These are phyloP conservation scores for Rhyacichthys aspro DNA, from an alignment of 2,797 vertebrate species.

Conservation along the genomic window DNA sequence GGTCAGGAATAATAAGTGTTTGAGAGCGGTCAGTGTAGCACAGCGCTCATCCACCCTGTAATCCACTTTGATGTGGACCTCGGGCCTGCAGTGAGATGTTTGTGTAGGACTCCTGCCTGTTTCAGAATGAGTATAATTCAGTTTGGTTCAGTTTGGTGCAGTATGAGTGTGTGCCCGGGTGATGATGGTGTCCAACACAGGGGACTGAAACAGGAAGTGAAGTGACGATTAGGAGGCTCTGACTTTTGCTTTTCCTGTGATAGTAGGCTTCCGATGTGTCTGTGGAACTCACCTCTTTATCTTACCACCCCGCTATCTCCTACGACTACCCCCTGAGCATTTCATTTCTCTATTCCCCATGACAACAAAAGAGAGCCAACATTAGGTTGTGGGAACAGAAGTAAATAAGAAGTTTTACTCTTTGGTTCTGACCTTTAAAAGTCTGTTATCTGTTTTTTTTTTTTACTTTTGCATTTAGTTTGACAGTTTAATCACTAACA, in stretches of 20 bases:
- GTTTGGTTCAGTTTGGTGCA: conserved; percentile 10
- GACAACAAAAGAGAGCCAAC: background rate
- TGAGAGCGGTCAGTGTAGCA: conserved; percentile 37
- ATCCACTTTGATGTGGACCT: conserved; percentile 70
- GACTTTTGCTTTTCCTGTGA: conserved; percentile 72
- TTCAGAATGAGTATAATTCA: conserved; percentile 44
- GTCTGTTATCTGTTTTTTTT: too few relatives aligned
- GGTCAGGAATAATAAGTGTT: conserved; percentile 61
- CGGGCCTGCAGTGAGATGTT: conserved; percentile 54
- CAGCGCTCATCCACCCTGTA: conserved; percentile 61
- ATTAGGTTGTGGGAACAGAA: conserved; percentile 1
- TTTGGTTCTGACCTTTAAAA: too few relatives aligned
- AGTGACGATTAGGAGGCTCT: conserved; percentile 64
- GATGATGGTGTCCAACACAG: conserved; percentile 41
- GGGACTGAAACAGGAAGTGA: conserved; percentile 62
- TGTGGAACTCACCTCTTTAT: conserved; percentile 57
- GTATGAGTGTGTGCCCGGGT: conserved; percentile 9
- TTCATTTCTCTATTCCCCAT: conserved; percentile 10
- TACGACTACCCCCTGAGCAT: conserved; percentile 17
- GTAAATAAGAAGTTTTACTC: too few relatives aligned
- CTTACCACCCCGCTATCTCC: conserved; percentile 30
- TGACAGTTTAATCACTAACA: too few relatives aligned
- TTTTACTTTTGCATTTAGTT: too few relatives aligned
- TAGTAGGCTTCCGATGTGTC: conserved; percentile 70
- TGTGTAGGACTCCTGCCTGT: conserved; percentile 53